A percentile compares a stretch with the other conserved stretches of the same genome.
These are phyloP conservation scores for Novumbra hubbsi DNA, from an alignment of 2,797 vertebrate genomes.

Conservation along the genomic window DNA sequence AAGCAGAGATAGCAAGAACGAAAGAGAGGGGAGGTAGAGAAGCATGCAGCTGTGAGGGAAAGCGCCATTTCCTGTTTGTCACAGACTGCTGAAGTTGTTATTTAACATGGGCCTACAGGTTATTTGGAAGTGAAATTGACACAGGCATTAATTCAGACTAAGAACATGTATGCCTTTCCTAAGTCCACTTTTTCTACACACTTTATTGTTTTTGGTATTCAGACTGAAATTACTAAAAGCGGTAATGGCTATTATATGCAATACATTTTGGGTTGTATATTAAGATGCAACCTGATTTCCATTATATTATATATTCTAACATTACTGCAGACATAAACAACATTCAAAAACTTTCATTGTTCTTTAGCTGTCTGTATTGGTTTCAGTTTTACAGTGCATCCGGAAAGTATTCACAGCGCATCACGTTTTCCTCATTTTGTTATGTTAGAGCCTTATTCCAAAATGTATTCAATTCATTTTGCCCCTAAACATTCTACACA, in stretches of 20 bases:
- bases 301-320: background rate
- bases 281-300: background rate
- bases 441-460: too few species aligned
- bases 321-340: too few species aligned
- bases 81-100: background rate
- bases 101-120: background rate
- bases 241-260: background rate
- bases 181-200: background rate
- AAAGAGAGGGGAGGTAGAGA: background rate
- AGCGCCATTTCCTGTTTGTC: slow-evolving; percentile 1
- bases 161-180: background rate
- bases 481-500: too few species aligned
- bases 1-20: background rate
- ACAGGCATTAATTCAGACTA: background rate
- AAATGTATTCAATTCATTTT: too few species aligned
- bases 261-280: background rate
- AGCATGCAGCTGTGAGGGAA: background rate
- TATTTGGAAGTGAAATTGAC: background rate
- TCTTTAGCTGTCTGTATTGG: too few species aligned
- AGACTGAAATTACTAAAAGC: background rate
- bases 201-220: too few species aligned
- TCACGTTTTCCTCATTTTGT: too few species aligned
- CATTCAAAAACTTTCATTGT: too few species aligned
- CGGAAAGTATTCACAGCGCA: too few species aligned
- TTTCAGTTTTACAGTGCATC: too few species aligned